These are phyloP conservation scores for Polymixis lichenea DNA, from an alignment of 2,888 invertebrate species.

Conservation along the genomic window DNA sequence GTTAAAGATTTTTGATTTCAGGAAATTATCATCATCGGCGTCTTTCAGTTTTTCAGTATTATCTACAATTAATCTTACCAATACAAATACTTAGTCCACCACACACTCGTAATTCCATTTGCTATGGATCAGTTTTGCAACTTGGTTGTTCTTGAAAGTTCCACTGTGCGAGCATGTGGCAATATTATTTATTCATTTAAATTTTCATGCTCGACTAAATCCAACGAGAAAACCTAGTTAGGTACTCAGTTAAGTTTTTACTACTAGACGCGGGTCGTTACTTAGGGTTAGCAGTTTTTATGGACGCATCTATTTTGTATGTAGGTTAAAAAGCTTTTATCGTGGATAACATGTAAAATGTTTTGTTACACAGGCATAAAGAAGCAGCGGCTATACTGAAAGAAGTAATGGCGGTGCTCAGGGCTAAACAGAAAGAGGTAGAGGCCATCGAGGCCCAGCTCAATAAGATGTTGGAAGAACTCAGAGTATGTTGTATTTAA, in stretches of 20 bases:
- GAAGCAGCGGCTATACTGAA: slow-evolving; percentile 94
- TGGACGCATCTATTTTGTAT: background rate
- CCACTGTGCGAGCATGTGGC: too few relatives aligned
- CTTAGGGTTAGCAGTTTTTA: background rate
- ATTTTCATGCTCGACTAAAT: background rate
- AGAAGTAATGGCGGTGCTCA: slow-evolving; percentile 93
- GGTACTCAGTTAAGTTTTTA: background rate
- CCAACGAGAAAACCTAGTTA: background rate
- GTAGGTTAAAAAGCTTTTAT: background rate
- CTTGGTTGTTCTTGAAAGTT: background rate
- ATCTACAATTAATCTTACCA: too few relatives aligned
- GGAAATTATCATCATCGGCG: background rate
- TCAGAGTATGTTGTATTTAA: slow-evolving; percentile 89
- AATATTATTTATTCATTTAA: background rate
- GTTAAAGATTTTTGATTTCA: background rate
- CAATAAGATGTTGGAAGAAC: slow-evolving; percentile 93
- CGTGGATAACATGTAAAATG: background rate
- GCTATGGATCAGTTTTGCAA: background rate
- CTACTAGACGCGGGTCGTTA: background rate
- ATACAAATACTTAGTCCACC: background rate
- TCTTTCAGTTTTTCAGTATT: background rate
- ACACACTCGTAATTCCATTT: background rate
- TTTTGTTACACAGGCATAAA: slow-evolving; percentile 90
- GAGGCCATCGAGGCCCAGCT: slow-evolving; percentile 95
- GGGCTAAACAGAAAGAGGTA: slow-evolving; percentile 95